Percentiles rank a stretch among this genome's conserved stretches.
phyloP scores from a whole-genome alignment of 1,140 invertebrate genomes.

The Archegozetes longisetosus region DNA sequence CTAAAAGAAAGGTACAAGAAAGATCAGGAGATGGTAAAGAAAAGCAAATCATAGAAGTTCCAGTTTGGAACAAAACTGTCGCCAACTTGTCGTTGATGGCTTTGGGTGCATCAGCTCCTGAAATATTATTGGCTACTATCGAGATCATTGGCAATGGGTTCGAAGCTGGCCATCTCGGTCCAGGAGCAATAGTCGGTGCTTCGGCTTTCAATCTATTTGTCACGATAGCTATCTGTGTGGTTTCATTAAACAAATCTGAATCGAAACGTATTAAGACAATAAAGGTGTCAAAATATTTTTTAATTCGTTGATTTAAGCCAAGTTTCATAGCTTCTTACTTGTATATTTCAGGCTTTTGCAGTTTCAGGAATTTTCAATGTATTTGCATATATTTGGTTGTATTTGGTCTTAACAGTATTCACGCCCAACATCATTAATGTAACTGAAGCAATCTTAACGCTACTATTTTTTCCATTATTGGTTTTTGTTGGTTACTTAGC shows the following conservation, averaged over 20 bases:
- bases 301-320: not conserved
- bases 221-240: constrained; percentile 42
- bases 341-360: too few relatives aligned
- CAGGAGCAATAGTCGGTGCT: constrained; percentile 48
- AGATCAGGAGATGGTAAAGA: constrained; percentile 15
- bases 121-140: constrained; percentile 45
- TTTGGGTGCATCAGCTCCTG: constrained; percentile 44
- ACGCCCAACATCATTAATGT: constrained; percentile 38
- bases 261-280: constrained; percentile 34
- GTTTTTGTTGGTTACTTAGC: constrained; percentile 37
- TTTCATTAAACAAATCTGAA: constrained; percentile 36
- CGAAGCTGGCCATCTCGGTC: constrained; percentile 38
- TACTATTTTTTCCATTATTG: constrained; percentile 41
- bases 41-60: constrained; percentile 25
- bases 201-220: constrained; percentile 45
- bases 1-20: constrained; percentile 35
- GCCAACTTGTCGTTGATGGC: constrained; percentile 52
- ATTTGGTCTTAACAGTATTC: constrained; percentile 36
- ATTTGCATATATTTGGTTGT: constrained; percentile 48
- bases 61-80: constrained; percentile 46
- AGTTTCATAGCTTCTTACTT: too few relatives aligned
- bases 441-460: constrained; percentile 45
- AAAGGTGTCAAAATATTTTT: too few relatives aligned
- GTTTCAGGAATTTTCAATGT: constrained; percentile 40
- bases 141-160: constrained; percentile 37